Percentiles rank a stretch among this genome's conserved stretches.
phyloP scores from a whole-genome alignment of 64 coral and sea anemone genomes.

The Pocillopora verrucosa region DNA sequence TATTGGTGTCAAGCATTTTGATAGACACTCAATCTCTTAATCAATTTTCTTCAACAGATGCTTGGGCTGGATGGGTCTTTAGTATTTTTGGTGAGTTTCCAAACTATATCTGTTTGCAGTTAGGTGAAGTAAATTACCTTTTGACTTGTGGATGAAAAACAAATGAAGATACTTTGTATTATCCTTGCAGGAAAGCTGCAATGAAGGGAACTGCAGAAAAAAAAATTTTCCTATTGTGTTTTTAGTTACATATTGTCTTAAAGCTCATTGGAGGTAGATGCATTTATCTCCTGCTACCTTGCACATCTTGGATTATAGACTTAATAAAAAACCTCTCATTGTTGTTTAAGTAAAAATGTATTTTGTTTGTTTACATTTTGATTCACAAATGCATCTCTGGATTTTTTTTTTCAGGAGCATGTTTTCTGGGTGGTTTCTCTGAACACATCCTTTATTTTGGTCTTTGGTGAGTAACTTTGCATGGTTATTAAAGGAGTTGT shows the following conservation, averaged over 20 bases:
- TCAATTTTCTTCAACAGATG: constrained; percentile 76
- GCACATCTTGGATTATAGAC: too few species aligned
- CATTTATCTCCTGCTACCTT: too few species aligned
- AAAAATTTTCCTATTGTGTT: too few species aligned
- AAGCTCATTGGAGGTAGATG: too few species aligned
- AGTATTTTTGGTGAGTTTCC: constrained; percentile 86
- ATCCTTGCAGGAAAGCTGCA: too few species aligned
- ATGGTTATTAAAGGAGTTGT: neutral
- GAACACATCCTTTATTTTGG: constrained; percentile 96
- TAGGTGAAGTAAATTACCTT: neutral
- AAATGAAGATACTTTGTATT: too few species aligned
- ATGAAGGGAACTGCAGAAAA: too few species aligned
- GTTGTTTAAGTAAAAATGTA: neutral
- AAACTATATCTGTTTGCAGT: too few species aligned
- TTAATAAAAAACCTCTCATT: too few species aligned
- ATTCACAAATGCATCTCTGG: neutral
- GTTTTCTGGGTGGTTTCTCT: constrained; percentile 99
- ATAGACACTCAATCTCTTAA: neutral
- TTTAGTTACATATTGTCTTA: too few species aligned
- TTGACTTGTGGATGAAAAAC: too few species aligned
- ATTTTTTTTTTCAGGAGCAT: constrained; percentile 83
- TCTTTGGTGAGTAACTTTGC: constrained; percentile 84
- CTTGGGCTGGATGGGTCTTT: constrained; percentile 97
- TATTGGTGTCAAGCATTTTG: too few species aligned
- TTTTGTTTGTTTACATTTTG: neutral